A percentile compares a stretch with the other conserved stretches of the same genome.
Conservation (phyloP, 2,797 vertebrate genomes). For the Acanthis flammea region DNA sequence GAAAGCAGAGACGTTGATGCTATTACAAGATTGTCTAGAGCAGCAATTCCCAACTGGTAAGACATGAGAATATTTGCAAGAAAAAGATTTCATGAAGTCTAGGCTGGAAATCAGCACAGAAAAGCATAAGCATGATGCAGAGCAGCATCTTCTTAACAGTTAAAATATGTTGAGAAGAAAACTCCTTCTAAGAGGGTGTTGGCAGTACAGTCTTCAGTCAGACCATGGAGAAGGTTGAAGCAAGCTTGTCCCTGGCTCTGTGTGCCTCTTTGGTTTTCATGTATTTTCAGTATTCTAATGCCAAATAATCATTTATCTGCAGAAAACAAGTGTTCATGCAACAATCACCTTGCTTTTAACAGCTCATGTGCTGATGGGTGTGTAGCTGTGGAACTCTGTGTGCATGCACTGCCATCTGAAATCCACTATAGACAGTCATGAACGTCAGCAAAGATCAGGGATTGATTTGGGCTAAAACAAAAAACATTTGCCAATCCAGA, state of each 20-base stretch:
- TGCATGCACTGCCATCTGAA: not conserved
- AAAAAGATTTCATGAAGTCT: not conserved
- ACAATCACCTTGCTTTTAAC: not conserved
- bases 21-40: constrained; percentile 47
- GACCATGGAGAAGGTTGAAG: not conserved
- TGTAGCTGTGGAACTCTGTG: not conserved
- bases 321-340: not conserved
- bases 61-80: constrained; percentile 7
- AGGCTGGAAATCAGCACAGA: not conserved
- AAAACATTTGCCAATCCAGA: not conserved
- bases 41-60: constrained; percentile 13
- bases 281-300: not conserved
- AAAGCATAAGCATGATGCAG: not conserved
- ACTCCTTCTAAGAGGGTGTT: not conserved
- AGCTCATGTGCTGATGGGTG: not conserved
- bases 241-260: not conserved
- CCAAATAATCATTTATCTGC: not conserved
- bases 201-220: not conserved
- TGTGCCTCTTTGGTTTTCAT: not conserved
- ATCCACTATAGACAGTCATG: not conserved
- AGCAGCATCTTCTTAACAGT: not conserved
- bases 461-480: not conserved
- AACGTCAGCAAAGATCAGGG: not conserved
- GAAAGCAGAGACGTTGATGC: constrained; percentile 8
- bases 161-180: not conserved